phyloP scores from a whole-genome alignment of 2,888 invertebrate genomes.

The Carterocephalus palaemon region DNA sequence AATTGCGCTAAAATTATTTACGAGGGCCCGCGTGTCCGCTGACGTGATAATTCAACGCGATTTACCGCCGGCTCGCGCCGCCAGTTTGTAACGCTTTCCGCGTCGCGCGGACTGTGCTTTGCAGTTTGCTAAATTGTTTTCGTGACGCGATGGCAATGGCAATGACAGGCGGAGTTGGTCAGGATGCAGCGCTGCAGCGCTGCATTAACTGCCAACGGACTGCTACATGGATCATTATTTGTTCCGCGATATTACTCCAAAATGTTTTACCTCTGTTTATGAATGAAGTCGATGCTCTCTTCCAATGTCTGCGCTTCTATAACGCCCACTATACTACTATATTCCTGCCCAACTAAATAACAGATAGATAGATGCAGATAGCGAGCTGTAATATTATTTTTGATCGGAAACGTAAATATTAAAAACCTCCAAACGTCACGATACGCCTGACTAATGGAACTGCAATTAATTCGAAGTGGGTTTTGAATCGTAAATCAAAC shows the following conservation, averaged over 20 bases:
- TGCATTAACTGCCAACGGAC: too few species aligned
- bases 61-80: slow-evolving; percentile 6
- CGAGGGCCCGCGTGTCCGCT: slow-evolving; percentile 4
- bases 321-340: too few species aligned
- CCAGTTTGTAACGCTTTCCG: slow-evolving; percentile 4
- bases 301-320: too few species aligned
- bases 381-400: slow-evolving; percentile 4
- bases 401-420: slow-evolving; percentile 2
- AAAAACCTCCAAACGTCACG: slow-evolving; percentile 13
- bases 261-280: too few species aligned
- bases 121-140: slow-evolving; percentile 6
- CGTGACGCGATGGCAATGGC: too few species aligned
- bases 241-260: too few species aligned
- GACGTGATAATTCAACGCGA: slow-evolving; percentile 15
- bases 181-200: too few species aligned
- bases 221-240: too few species aligned
- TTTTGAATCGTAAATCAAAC: slow-evolving; percentile 17
- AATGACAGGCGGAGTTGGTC: too few species aligned
- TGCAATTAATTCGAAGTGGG: slow-evolving; percentile 16
- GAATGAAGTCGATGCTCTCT: too few species aligned
- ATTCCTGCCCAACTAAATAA: too few species aligned
- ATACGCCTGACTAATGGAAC: slow-evolving; percentile 19
- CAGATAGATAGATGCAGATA: too few species aligned
- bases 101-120: background rate
- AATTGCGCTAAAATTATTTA: slow-evolving; percentile 14